Evolutionary conservation across 2,888 invertebrate genomes (phyloP).

Genomic region (Torymus tubicola): DNA sequence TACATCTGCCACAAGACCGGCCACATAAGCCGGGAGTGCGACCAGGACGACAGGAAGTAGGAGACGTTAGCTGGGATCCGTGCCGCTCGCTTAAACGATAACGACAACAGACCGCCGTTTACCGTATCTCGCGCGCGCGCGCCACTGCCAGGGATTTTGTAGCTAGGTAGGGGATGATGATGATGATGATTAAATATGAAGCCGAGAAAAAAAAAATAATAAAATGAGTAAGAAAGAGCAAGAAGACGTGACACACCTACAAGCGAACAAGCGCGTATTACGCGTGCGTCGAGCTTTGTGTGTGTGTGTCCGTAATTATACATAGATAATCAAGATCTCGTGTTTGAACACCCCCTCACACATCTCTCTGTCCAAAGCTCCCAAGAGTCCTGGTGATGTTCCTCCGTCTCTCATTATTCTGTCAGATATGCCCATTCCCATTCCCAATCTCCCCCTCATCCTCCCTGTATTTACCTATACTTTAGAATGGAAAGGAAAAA

Average conservation of each 20-base stretch:
- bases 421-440: constrained; percentile 39
- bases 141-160: constrained; percentile 71
- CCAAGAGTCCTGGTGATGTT: constrained; percentile 63
- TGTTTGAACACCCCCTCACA: background rate
- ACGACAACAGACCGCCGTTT: constrained; percentile 66
- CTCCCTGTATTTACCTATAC: background rate
- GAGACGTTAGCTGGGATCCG: constrained; percentile 66
- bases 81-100: constrained; percentile 74
- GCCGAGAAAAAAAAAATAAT: too few relatives aligned
- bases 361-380: constrained; percentile 42
- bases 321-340: too few relatives aligned
- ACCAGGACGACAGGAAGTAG: constrained; percentile 85
- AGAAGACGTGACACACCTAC: too few relatives aligned
- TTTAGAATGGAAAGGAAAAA: constrained; percentile 10
- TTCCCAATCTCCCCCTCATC: constrained; percentile 62
- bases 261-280: too few relatives aligned
- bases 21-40: constrained; percentile 94
- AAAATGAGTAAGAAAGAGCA: too few relatives aligned
- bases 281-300: too few relatives aligned
- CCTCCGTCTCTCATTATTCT: constrained; percentile 64
- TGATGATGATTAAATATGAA: constrained; percentile 64
- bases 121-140: constrained; percentile 71
- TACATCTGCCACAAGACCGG: constrained; percentile 95
- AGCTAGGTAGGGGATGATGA: constrained; percentile 72
- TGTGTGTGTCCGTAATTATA: too few relatives aligned